phyloP scores from a whole-genome alignment of 1,140 invertebrate genomes.

The Panulirus ornatus region DNA sequence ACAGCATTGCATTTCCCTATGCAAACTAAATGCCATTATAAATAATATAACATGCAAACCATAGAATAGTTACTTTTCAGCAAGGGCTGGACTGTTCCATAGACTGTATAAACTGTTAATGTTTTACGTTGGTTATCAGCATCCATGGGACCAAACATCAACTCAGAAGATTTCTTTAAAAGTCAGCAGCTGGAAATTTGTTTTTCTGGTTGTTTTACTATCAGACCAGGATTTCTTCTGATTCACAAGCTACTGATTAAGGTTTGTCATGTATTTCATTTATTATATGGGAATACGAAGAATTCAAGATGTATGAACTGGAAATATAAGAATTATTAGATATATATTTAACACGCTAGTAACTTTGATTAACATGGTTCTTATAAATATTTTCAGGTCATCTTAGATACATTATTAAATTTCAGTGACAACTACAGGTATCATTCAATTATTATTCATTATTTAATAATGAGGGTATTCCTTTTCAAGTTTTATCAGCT shows the following conservation, averaged over 20 bases:
- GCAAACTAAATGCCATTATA: slow-evolving; percentile 33
- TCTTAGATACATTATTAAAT: too few relatives aligned
- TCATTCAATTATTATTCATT: too few relatives aligned
- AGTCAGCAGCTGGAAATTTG: background rate
- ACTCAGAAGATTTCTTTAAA: background rate
- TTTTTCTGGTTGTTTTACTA: too few relatives aligned
- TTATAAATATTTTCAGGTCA: background rate
- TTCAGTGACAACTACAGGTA: too few relatives aligned
- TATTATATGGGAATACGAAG: too few relatives aligned
- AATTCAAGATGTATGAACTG: too few relatives aligned
- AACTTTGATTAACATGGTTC: background rate
- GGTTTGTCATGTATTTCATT: too few relatives aligned
- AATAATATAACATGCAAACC: background rate
- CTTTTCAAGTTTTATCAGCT: too few relatives aligned
- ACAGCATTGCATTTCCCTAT: slow-evolving; percentile 43
- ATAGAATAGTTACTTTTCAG: background rate
- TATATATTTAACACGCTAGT: background rate
- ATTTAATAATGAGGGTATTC: too few relatives aligned
- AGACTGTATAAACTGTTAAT: background rate
- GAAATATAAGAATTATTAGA: background rate
- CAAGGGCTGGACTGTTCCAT: background rate
- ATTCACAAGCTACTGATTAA: too few relatives aligned
- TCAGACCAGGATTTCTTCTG: too few relatives aligned
- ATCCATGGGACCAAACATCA: background rate
- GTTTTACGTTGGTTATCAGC: background rate